phyloP scores from a whole-genome alignment of 1,140 invertebrate species.

The Diorhabda sublineata region DNA sequence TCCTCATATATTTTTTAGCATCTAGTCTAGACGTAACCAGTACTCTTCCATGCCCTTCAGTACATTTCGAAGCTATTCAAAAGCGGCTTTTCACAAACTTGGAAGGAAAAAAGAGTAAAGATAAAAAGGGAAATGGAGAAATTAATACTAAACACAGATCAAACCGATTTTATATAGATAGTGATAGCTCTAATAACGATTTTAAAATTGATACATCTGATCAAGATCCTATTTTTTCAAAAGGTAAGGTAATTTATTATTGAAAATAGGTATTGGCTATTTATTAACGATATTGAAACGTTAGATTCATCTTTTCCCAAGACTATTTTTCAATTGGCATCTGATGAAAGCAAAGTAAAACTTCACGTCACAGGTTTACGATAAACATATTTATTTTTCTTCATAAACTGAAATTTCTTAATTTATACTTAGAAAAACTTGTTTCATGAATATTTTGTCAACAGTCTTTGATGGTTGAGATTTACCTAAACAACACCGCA shows the following conservation, averaged over 20 bases:
- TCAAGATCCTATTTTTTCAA: constrained; percentile 14
- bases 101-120: constrained; percentile 28
- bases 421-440: too few species aligned
- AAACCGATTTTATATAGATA: constrained; percentile 29
- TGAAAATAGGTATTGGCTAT: not conserved
- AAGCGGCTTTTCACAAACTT: constrained; percentile 27
- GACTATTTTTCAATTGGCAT: too few species aligned
- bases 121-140: constrained; percentile 24
- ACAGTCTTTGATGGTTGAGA: too few species aligned
- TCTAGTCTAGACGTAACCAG: constrained; percentile 36
- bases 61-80: constrained; percentile 33
- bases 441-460: too few species aligned
- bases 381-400: too few species aligned
- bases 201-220: constrained; percentile 12
- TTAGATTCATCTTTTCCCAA: not conserved
- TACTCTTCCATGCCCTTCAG: constrained; percentile 29
- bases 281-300: not conserved
- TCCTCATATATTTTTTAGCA: constrained; percentile 15
- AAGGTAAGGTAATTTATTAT: constrained; percentile 15
- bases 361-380: too few species aligned
- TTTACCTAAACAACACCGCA: too few species aligned
- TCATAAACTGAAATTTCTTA: too few species aligned
- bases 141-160: constrained; percentile 22
- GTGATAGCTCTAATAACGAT: constrained; percentile 21
- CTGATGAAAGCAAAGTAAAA: too few species aligned